Conservation (phyloP, 1,140 invertebrate species). For the Delia radicum region DNA sequence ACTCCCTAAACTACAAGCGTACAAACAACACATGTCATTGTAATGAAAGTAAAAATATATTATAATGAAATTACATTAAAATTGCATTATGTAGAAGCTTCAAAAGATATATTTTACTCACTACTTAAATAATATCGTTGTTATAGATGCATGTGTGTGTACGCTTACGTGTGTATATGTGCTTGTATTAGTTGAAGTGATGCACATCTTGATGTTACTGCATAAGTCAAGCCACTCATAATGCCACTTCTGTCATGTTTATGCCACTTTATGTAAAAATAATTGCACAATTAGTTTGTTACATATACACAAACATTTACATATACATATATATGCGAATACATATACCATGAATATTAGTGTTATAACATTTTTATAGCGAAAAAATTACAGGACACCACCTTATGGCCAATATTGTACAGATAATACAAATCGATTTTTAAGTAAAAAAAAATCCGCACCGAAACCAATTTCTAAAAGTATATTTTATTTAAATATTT, state of each 20-base stretch:
- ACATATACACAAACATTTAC: not conserved
- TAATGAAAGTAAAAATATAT: not conserved
- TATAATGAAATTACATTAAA: not conserved
- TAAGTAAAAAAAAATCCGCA: too few species aligned
- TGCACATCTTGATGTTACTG: conserved; percentile 43
- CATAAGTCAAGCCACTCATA: conserved; percentile 29
- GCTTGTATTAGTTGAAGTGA: not conserved
- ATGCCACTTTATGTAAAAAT: conserved; percentile 57
- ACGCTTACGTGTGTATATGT: not conserved
- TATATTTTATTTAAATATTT: too few species aligned
- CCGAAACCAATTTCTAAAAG: too few species aligned
- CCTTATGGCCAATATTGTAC: too few species aligned
- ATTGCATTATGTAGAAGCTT: not conserved
- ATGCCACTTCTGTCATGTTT: conserved; percentile 51
- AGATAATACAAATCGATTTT: too few species aligned
- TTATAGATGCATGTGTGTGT: not conserved
- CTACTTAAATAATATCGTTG: not conserved
- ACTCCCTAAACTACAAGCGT: not conserved
- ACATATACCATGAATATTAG: too few species aligned
- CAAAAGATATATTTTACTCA: not conserved
- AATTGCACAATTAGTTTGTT: conserved; percentile 57
- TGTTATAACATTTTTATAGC: too few species aligned
- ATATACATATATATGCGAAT: not conserved
- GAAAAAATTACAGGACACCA: too few species aligned
- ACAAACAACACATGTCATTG: not conserved